phyloP scores from a whole-genome alignment of 2,797 vertebrate species.

The Anguilla pacifica region DNA sequence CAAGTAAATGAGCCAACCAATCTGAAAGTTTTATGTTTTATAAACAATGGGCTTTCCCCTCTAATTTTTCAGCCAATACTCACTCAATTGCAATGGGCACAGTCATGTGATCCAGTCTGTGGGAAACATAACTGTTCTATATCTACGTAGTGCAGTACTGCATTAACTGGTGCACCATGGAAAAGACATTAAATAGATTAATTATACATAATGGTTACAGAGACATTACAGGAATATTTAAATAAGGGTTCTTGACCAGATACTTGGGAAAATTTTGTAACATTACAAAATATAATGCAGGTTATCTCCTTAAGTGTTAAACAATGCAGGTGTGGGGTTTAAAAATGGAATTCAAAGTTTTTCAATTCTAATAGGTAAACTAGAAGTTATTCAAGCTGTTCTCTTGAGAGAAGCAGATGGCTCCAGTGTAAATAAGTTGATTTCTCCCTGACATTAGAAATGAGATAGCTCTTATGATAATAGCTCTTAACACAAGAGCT shows the following conservation, averaged over 20 bases:
- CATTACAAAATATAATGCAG: neutral
- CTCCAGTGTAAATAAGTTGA: conserved; percentile 43
- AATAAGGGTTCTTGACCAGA: neutral
- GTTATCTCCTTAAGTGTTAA: neutral
- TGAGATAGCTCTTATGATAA: neutral
- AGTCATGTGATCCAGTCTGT: too few species aligned
- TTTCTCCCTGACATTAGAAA: neutral
- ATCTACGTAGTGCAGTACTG: too few species aligned
- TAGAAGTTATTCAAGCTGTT: neutral
- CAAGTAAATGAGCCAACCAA: too few species aligned
- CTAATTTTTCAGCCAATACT: too few species aligned
- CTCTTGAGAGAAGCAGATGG: neutral
- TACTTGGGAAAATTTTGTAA: neutral
- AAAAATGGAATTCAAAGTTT: neutral
- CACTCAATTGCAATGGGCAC: too few species aligned
- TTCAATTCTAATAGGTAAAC: neutral
- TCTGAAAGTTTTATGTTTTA: too few species aligned
- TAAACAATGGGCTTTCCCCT: too few species aligned
- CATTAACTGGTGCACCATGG: too few species aligned
- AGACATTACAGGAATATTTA: too few species aligned
- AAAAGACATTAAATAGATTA: too few species aligned
- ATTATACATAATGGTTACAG: too few species aligned
- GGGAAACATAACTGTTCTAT: too few species aligned
- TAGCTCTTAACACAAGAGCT: neutral
- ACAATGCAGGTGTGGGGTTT: neutral